Base-by-base conservation (phyloP, 2,113 vertebrate species). In the Calyptommatus sinebrachiatus region DNA sequence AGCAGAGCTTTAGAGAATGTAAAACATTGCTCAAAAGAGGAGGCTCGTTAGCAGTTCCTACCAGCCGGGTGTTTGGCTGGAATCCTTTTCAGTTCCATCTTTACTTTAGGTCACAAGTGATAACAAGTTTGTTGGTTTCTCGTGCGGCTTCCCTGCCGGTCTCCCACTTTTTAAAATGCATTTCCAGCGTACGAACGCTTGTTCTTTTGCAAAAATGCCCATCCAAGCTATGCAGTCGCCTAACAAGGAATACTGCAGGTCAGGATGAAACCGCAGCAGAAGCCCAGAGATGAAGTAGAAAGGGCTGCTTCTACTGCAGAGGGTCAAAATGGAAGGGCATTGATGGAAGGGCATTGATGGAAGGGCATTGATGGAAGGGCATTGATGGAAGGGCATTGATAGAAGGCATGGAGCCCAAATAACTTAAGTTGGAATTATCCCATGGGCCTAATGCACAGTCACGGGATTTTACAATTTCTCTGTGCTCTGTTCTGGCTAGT, bases 21-120 rank as follows among this genome's bases (percentile, higher is more conserved):
- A 91, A 92, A 93, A 90, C 93, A 75, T 85, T 86, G 87, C 93
- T 94, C 90, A 91, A 94, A 95, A 93, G 88, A 94, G 91, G 91
- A 12, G 93, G 93, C 94, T 95, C 69, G 91, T 95, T 95, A 95
- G 92, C 92, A 92, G 91, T 81, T 92, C 90, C 90, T 91, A 91
- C 93, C 93, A 94, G 91, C 90, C 86, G 79, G 82, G 35, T 92
- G 89, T 93, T 91, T 94, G 92, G 92, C 90, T 92, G 89, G 86
- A 88, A 92, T 94, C 91, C 93, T 94, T 94, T 94, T 92, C 89
- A 85, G 91, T 94, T 86, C 91, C 90, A 90, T 89, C 82, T 86
- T 93, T 50, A 1, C 67, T 87, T 92, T 83, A 91, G 94, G 94
- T 94, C 93, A 94, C 88, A 2, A 14, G 86, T 88, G 89, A 92